A percentile compares a stretch with the other conserved stretches of the same genome.
Conservation (phyloP, 2,797 vertebrate genomes). For the Chloroceryle amazona region DNA sequence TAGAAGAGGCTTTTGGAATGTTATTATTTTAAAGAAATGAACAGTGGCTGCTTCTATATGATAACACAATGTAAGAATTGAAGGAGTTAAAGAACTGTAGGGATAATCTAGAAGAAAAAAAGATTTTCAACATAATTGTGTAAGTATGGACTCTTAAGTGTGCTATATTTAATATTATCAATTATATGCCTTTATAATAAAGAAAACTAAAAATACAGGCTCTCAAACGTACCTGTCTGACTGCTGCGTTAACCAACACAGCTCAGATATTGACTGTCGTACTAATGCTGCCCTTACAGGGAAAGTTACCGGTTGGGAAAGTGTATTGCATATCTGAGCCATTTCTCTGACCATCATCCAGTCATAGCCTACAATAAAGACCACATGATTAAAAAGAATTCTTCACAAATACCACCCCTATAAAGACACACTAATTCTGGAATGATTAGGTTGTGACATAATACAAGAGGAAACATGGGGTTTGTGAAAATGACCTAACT, state of each 20-base stretch:
- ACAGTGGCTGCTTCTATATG: background rate
- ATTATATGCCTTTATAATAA: background rate
- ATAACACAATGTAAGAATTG: background rate
- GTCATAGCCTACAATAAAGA: constrained; percentile 86
- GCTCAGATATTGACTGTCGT: constrained; percentile 82
- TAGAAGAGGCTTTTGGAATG: background rate
- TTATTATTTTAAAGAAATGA: background rate
- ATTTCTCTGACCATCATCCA: constrained; percentile 90
- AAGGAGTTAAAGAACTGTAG: background rate
- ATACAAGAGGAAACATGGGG: background rate
- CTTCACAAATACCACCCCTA: background rate
- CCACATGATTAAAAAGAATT: background rate
- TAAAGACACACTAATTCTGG: background rate
- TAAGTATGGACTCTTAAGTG: background rate
- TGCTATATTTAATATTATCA: background rate
- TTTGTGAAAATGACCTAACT: background rate
- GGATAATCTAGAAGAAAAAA: background rate
- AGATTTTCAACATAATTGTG: fast-evolving
- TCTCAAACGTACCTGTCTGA: constrained; percentile 84
- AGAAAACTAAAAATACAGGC: background rate
- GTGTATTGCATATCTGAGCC: constrained; percentile 82
- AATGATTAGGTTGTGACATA: background rate
- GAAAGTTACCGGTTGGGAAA: constrained; percentile 88
- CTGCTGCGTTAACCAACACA: constrained; percentile 90
- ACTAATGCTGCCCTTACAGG: constrained; percentile 90